Evolutionary conservation across 2,888 invertebrate genomes (phyloP), one percentile per base, ranked within the genome.

Genomic region (Caenorhabditis angaria): DNA sequence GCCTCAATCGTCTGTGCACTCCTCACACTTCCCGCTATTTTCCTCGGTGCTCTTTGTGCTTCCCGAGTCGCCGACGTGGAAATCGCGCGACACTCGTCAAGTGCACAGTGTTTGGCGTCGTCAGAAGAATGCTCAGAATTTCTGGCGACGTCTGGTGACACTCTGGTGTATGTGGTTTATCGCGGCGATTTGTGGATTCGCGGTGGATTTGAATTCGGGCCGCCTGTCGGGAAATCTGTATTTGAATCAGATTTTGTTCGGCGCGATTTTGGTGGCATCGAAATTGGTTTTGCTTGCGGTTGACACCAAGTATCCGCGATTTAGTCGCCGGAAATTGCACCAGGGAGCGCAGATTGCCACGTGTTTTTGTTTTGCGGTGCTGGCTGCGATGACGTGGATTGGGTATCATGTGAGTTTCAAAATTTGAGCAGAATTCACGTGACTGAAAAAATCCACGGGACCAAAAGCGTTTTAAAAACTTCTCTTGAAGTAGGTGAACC

Each of bases 51-150:
- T 82, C 18, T 84, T 85, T 58, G 59, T 85, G 10, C 70, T 85
- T 25, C 85, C 85, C 5, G 85, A 85, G 62, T 82, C 81, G 35
- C 85, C 85, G n/a, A 84, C 79, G 1, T 85, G 85, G 85, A 75
- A n/a, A n/a, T n/a, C n/a, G n/a, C n/a, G n/a, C n/a, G n/a, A n/a
- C n/a, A n/a, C n/a, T n/a, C n/a, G n/a, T n/a, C n/a, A n/a, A n/a
- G n/a, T 85, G n/a, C 82, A 85, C 51, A 74, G 73, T 60, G 79
- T 81, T 56, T 77, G 60, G 27, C 2, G 22, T 27, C 24, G 1
- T 41, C 2, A 53, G 2, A n/a, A 28, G 32, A 58, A 58, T 24
- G 77, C 82, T 24, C 72, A 73, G 29, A 73, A 72, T 20, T 59
- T 83, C 20, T 41, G 79, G 50, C 67, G 72, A 32, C 66, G 78